Evolutionary conservation across 2,888 invertebrate species (phyloP).

Genomic region (Eupelmus urozonus): DNA sequence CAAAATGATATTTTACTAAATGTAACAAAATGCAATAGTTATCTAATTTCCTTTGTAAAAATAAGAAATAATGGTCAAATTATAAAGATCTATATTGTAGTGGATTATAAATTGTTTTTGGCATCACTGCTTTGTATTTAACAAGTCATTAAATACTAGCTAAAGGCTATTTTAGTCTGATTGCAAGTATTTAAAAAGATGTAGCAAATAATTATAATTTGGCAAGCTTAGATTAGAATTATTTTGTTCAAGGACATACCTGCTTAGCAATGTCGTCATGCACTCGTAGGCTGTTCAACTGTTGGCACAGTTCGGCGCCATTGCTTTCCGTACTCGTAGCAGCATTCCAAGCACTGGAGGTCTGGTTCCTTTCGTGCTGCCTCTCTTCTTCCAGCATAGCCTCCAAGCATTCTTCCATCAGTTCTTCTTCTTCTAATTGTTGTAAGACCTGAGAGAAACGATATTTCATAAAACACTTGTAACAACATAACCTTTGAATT

Average conservation of each 20-base stretch:
- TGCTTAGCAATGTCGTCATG: conserved; percentile 75
- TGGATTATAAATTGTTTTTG: no score
- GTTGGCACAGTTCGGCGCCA: conserved; percentile 73
- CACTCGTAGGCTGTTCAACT: conserved; percentile 71
- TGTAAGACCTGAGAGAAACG: conserved; percentile 60
- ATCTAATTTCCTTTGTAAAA: background rate
- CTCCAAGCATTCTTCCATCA: conserved; percentile 92
- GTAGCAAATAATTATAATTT: no score
- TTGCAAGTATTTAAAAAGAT: no score
- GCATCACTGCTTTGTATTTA: no score
- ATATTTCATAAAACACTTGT: no score
- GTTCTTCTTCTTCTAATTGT: conserved; percentile 90
- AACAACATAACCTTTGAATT: no score
- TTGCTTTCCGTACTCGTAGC: conserved; percentile 72
- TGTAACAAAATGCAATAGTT: background rate
- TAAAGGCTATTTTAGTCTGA: no score
- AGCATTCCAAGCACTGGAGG: conserved; percentile 73
- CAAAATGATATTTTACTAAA: no score
- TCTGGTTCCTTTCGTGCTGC: conserved; percentile 74
- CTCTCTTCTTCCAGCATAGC: conserved; percentile 88
- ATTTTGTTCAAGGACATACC: conserved; percentile 62
- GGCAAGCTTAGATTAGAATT: conserved; percentile 1
- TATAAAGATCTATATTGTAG: no score
- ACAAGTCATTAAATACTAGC: no score
- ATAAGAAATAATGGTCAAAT: background rate